Evolutionary conservation across 2,888 invertebrate species (phyloP), one percentile per base, ranked within the genome.

Genomic region (Andrena praecox): DNA sequence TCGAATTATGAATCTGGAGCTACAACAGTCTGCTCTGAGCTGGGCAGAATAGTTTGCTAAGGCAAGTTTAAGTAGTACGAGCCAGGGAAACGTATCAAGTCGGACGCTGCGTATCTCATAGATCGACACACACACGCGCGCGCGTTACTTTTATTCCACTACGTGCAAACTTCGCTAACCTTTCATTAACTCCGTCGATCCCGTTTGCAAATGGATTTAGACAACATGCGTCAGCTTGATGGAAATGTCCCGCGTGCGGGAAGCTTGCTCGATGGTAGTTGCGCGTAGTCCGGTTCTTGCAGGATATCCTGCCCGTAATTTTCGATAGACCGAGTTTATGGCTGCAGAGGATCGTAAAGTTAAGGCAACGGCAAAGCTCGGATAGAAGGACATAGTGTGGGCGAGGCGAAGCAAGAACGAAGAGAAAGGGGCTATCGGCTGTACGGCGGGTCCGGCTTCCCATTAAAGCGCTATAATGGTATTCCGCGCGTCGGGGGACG

Each of bases 311-410:
- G 83, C 88, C 20, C 89, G 89, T 91, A 90, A 92, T 91, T 91
- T 90, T 90, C 91, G 90, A 87, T 90, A 89, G 87, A 90, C 87
- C 87, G 84, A 87, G 84, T 92, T 92, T 91, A 92, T 88, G 87
- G 89, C 86, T 80, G 74, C 83, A 33, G 73, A 75, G 82, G 78
- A 86, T 86, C 85, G 85, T 88, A 85, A 89, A 87, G 85, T 86
- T 89, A 80, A 87, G 77, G 74, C 82, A 77, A 48, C 69, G 75
- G 85, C 85, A 71, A 64, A 66, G 69, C 62, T 69, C 10, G 80
- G 60, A 63, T 79, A 73, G 68, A 72, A 69, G 48, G 69, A 79
- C 71, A 66, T 60, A 74, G 75, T 79, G 42, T 62, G 35, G 27
- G 24, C 10, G 31, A 72, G 56, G 74, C 68, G 60, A 69, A 72